A percentile compares a stretch with the other conserved stretches of the same genome.
These are phyloP conservation scores for Clarias gariepinus DNA, from an alignment of 2,113 vertebrate genomes.

Conservation along the genomic window DNA sequence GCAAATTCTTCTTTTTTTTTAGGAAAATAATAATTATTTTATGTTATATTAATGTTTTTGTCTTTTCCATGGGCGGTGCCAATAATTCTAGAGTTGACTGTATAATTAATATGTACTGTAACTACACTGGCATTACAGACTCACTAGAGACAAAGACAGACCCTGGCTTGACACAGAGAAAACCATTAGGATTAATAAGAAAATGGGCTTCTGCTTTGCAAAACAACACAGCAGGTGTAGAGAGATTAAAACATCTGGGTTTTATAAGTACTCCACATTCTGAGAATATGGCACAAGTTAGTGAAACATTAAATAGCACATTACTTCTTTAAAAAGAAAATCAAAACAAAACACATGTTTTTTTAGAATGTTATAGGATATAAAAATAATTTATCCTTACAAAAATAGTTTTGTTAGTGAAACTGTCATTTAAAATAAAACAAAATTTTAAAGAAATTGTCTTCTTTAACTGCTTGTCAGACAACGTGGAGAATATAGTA, in stretches of 20 bases:
- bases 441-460: not conserved
- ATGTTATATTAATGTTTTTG: too few species aligned
- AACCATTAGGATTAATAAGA: constrained; percentile 45
- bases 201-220: constrained; percentile 37
- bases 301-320: constrained; percentile 32
- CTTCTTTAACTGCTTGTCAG: not conserved
- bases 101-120: not conserved
- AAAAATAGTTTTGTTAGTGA: not conserved
- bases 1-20: too few species aligned
- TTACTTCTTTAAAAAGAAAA: not conserved
- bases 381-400: not conserved
- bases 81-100: not conserved
- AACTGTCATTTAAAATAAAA: not conserved
- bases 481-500: not conserved
- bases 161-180: constrained; percentile 11
- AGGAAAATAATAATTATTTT: too few species aligned
- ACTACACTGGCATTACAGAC: not conserved
- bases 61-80: too few species aligned
- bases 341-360: not conserved
- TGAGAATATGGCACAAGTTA: constrained; percentile 29
- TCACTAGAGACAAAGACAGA: not conserved
- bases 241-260: constrained; percentile 45
- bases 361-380: not conserved
- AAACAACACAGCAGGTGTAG: constrained; percentile 38
- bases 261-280: constrained; percentile 31